Evolutionary conservation across 2,113 vertebrate species (phyloP).

Genomic region (Peromyscus californicus): DNA sequence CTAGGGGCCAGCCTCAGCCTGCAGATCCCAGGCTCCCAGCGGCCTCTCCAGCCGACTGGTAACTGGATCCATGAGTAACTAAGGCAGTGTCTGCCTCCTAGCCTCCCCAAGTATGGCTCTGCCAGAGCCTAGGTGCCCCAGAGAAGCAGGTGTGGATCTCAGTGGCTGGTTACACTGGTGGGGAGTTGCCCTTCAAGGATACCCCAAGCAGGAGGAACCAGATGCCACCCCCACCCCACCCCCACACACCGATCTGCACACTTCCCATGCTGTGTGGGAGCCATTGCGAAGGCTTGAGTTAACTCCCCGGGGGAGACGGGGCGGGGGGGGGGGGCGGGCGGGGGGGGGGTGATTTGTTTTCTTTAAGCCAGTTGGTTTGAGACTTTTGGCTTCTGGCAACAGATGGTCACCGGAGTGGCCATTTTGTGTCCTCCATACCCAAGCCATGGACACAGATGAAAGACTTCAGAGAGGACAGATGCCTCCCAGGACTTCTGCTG

Average conservation of each 20-base stretch:
- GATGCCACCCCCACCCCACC: background rate
- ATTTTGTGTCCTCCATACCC: conserved; percentile 45
- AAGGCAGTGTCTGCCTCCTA: background rate
- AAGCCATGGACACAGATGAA: background rate
- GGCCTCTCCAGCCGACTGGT: background rate
- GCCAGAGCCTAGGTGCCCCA: background rate
- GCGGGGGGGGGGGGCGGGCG: too few relatives aligned
- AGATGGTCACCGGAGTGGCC: conserved; percentile 82
- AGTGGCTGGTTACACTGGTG: accelerated
- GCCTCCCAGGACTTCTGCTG: background rate
- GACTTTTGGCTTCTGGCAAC: conserved; percentile 75
- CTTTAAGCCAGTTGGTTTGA: conserved; percentile 74
- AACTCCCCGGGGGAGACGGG: background rate
- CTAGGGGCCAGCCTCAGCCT: background rate
- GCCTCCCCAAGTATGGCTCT: background rate
- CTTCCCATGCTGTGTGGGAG: background rate
- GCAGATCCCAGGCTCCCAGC: conserved; percentile 7
- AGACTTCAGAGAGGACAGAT: conserved; percentile 28
- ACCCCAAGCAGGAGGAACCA: background rate
- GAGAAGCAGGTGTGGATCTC: background rate
- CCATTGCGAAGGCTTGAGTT: background rate
- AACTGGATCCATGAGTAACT: background rate
- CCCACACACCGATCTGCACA: background rate
- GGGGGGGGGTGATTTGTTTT: conserved; percentile 4
- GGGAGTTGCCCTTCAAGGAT: background rate